phyloP scores from a whole-genome alignment of 2,888 invertebrate species.

The Sericinus montela region DNA sequence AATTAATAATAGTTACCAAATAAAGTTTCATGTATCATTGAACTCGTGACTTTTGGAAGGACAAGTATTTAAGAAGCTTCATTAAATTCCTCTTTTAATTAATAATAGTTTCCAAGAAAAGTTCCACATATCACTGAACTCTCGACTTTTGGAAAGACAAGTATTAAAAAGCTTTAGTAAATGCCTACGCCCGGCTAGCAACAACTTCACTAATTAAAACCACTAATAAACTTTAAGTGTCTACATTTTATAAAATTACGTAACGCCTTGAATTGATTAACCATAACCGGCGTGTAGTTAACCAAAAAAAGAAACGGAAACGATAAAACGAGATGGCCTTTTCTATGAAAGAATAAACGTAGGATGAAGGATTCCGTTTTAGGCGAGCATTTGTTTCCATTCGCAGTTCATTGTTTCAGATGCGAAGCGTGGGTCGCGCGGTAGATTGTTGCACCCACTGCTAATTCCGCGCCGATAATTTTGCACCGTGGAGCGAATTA shows the following conservation, averaged over 20 bases:
- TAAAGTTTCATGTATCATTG: too few species aligned
- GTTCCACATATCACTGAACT: too few species aligned
- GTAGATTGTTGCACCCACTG: slow-evolving; percentile 19
- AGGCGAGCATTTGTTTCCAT: slow-evolving; percentile 16
- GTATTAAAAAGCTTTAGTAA: background rate
- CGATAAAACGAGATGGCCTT: slow-evolving; percentile 1
- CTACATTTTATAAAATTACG: slow-evolving; percentile 6
- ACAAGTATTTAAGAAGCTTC: too few species aligned
- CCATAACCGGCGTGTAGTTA: slow-evolving; percentile 3
- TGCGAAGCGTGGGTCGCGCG: slow-evolving; percentile 10
- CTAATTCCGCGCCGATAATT: slow-evolving; percentile 44
- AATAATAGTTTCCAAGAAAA: too few species aligned
- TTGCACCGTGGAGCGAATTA: slow-evolving; percentile 49
- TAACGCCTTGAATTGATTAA: slow-evolving; percentile 1
- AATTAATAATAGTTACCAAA: too few species aligned
- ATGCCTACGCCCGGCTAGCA: slow-evolving; percentile 1
- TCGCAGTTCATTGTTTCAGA: slow-evolving; percentile 13
- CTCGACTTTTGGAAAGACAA: background rate
- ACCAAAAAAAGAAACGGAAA: slow-evolving; percentile 14
- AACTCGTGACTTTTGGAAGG: too few species aligned
- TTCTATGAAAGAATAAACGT: slow-evolving; percentile 15
- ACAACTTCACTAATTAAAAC: background rate
- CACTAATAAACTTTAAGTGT: slow-evolving; percentile 4
- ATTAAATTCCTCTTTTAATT: too few species aligned
- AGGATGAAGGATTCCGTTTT: slow-evolving; percentile 12